These are phyloP conservation scores for Meandrina meandrites DNA, from an alignment of 92 coral and sea anemone species.

Conservation along the genomic window DNA sequence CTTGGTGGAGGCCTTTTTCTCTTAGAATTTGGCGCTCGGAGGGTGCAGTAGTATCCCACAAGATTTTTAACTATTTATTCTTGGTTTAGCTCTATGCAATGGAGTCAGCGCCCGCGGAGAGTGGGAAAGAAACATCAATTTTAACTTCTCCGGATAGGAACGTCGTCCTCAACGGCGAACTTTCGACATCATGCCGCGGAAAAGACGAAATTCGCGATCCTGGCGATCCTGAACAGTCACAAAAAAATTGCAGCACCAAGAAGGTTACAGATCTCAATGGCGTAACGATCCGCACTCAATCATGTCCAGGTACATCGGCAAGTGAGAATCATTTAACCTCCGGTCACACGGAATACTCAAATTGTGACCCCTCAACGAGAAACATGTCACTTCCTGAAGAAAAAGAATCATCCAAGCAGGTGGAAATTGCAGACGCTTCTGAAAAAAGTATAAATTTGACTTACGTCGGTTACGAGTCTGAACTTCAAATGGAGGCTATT, in stretches of 20 bases:
- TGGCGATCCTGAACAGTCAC: slow-evolving; percentile 23
- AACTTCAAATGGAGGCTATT: slow-evolving; percentile 92
- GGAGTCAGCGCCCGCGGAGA: slow-evolving; percentile 34
- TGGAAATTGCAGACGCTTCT: slow-evolving; percentile 33
- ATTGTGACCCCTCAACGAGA: slow-evolving; percentile 26
- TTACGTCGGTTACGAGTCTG: slow-evolving; percentile 90
- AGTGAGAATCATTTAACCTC: slow-evolving; percentile 41
- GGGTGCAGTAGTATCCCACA: background rate
- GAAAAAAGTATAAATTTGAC: slow-evolving; percentile 27
- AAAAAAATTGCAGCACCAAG: slow-evolving; percentile 43
- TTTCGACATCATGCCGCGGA: slow-evolving; percentile 19
- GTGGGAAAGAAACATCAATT: slow-evolving; percentile 9
- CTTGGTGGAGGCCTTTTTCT: slow-evolving; percentile 12
- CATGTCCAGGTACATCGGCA: slow-evolving; percentile 22
- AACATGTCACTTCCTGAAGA: slow-evolving; percentile 23
- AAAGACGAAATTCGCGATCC: slow-evolving; percentile 1
- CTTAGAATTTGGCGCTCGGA: background rate
- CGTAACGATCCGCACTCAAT: slow-evolving; percentile 46
- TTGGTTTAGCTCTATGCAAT: slow-evolving; percentile 2
- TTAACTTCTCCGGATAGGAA: slow-evolving; percentile 11
- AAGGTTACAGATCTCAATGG: slow-evolving; percentile 81
- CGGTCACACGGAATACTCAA: slow-evolving; percentile 5
- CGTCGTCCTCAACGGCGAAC: slow-evolving; percentile 24
- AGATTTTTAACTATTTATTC: background rate
- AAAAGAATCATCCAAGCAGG: slow-evolving; percentile 27